These are phyloP conservation scores for Diplolepis rosae DNA, from an alignment of 2,888 invertebrate genomes.

Conservation along the genomic window DNA sequence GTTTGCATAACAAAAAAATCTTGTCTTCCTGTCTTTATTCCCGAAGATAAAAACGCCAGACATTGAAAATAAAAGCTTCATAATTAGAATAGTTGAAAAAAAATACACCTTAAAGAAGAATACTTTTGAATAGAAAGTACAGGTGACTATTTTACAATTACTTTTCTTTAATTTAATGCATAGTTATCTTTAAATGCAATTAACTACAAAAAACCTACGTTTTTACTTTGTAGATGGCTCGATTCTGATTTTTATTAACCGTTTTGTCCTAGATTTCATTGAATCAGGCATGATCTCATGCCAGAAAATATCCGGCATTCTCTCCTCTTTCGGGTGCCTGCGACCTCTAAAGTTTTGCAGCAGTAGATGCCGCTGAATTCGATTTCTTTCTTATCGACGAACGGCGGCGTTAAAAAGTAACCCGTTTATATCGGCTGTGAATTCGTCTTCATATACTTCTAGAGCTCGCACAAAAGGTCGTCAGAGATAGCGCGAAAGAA, in stretches of 20 bases:
- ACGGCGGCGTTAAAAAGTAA: constrained; percentile 27
- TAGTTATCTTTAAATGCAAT: too few species aligned
- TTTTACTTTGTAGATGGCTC: background rate
- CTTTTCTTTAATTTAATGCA: too few species aligned
- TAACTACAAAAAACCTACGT: background rate
- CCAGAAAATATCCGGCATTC: background rate
- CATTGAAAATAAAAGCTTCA: too few species aligned
- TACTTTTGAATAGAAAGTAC: too few species aligned
- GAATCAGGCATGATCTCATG: background rate
- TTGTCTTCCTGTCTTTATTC: too few species aligned
- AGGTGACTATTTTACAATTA: too few species aligned
- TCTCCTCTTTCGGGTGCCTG: constrained; percentile 25
- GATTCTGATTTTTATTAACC: background rate
- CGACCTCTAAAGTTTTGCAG: constrained; percentile 12
- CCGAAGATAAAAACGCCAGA: too few species aligned
- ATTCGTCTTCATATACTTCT: constrained; percentile 19
- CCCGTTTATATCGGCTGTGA: constrained; percentile 30
- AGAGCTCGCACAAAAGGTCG: constrained; percentile 36
- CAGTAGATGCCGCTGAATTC: background rate
- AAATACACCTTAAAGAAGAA: too few species aligned
- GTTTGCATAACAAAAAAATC: too few species aligned
- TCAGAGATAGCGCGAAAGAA: constrained; percentile 41
- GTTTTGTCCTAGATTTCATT: background rate
- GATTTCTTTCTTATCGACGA: constrained; percentile 13
- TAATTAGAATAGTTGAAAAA: too few species aligned